These are phyloP conservation scores for Ichneumon xanthorius DNA, from an alignment of 2,888 invertebrate species.

Conservation along the genomic window DNA sequence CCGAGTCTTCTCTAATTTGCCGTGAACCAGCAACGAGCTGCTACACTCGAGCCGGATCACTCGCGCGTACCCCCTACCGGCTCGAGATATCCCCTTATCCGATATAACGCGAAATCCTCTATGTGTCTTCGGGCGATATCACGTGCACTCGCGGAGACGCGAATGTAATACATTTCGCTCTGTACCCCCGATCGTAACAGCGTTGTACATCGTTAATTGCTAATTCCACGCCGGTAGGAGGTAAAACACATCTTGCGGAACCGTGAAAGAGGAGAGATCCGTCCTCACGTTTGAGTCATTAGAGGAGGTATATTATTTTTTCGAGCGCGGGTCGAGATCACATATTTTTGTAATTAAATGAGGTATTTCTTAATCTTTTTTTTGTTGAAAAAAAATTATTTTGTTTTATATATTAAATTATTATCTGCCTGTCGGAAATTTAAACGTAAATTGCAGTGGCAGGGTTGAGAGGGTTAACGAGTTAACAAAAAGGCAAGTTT, in stretches of 20 bases:
- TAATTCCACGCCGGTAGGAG: constrained; percentile 44
- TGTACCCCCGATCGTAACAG: constrained; percentile 42
- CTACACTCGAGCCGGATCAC: constrained; percentile 36
- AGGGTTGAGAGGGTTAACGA: not conserved
- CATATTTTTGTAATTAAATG: constrained; percentile 7
- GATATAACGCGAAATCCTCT: constrained; percentile 40
- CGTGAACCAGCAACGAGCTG: constrained; percentile 51
- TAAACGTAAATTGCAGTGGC: not conserved
- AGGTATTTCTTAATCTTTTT: not conserved
- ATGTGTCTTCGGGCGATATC: constrained; percentile 14
- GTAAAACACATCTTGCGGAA: constrained; percentile 21
- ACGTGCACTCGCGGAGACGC: constrained; percentile 24
- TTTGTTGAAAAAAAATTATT: too few species aligned
- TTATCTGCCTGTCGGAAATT: not conserved
- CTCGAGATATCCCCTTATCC: constrained; percentile 28
- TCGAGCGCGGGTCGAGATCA: not conserved
- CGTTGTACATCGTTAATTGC: constrained; percentile 63
- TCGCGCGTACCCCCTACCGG: constrained; percentile 44
- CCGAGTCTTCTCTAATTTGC: constrained; percentile 59
- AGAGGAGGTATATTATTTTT: constrained; percentile 19
- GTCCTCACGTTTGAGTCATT: constrained; percentile 44
- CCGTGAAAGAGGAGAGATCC: constrained; percentile 18
- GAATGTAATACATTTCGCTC: constrained; percentile 41
- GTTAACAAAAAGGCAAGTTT: not conserved
- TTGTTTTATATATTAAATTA: too few species aligned